These are phyloP conservation scores for Diplodus sargus DNA, from an alignment of 2,797 vertebrate genomes.

Conservation along the genomic window DNA sequence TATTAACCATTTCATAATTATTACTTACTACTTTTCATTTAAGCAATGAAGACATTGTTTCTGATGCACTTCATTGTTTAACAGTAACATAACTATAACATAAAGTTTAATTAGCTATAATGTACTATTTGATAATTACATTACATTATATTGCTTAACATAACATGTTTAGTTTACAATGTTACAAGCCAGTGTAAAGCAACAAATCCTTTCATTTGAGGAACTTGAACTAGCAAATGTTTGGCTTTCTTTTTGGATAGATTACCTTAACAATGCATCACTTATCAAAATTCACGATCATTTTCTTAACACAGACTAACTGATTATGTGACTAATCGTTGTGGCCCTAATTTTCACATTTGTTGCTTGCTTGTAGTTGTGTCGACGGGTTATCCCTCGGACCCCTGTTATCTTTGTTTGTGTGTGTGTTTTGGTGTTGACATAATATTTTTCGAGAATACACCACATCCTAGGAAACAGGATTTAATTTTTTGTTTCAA, in stretches of 20 bases:
- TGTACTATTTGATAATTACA: no score
- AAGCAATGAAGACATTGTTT: no score
- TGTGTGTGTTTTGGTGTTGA: constrained; percentile 23
- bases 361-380: not conserved
- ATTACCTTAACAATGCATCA: not conserved
- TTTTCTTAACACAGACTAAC: not conserved
- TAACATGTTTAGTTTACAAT: not conserved
- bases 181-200: not conserved
- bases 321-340: not conserved
- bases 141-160: not conserved
- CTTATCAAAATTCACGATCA: not conserved
- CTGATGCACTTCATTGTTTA: no score
- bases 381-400: not conserved
- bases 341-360: not conserved
- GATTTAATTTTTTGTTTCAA: constrained; percentile 49
- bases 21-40: no score
- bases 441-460: constrained; percentile 47
- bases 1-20: no score
- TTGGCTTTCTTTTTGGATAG: not conserved
- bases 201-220: not conserved
- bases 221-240: no score
- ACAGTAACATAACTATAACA: no score
- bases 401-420: not conserved
- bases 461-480: constrained; percentile 34
- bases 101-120: no score